Conservation (phyloP, 92 coral and sea anemone species). For the Diadumene lineata region DNA sequence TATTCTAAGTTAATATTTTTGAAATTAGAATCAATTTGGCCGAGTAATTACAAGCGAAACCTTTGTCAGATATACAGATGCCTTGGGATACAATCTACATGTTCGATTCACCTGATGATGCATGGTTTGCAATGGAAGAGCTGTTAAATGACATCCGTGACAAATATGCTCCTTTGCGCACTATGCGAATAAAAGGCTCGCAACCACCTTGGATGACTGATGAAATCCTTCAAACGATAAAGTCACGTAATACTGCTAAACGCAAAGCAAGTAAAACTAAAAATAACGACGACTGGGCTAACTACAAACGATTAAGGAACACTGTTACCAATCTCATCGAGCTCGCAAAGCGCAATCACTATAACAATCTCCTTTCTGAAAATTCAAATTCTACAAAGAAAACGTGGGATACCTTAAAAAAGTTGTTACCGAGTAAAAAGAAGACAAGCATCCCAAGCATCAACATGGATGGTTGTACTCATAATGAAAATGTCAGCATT, state of each 20-base stretch:
- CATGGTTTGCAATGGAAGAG: constrained; percentile 46
- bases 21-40: too few relatives aligned
- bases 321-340: constrained; percentile 37
- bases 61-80: too few relatives aligned
- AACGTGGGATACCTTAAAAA: constrained; percentile 34
- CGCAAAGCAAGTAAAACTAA: constrained; percentile 52
- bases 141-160: constrained; percentile 39
- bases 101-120: constrained; percentile 57
- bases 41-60: too few relatives aligned
- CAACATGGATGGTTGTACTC: constrained; percentile 6
- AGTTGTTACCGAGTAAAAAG: constrained; percentile 37
- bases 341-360: constrained; percentile 43
- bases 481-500: constrained; percentile 14
- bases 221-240: constrained; percentile 41
- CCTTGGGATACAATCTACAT: constrained; percentile 48
- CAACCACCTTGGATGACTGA: constrained; percentile 54
- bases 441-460: constrained; percentile 28
- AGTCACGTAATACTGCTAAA: constrained; percentile 38
- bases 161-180: constrained; percentile 37
- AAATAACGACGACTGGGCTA: constrained; percentile 31
- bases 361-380: constrained; percentile 38
- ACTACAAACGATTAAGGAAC: constrained; percentile 42
- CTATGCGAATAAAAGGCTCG: constrained; percentile 46
- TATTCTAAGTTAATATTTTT: too few relatives aligned
- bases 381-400: constrained; percentile 31